phyloP scores from a whole-genome alignment of 2,797 vertebrate genomes.

The Rhinogobio ventralis region DNA sequence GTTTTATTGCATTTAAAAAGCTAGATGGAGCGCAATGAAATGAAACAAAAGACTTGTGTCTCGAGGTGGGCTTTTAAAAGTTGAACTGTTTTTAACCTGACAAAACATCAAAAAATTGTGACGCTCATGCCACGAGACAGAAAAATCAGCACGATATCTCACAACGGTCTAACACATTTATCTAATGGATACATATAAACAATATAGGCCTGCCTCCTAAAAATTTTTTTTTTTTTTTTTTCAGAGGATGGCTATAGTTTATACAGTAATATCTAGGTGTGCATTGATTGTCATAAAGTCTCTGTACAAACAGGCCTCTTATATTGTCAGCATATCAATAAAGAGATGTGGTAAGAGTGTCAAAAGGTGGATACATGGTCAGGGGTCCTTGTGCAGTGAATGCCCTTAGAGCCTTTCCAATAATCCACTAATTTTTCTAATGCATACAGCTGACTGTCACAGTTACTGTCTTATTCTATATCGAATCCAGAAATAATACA shows the following conservation, averaged over 20 bases:
- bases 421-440: conserved; percentile 38
- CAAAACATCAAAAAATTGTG: background rate
- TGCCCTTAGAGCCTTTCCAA: conserved; percentile 12
- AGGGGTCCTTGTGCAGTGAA: conserved; percentile 11
- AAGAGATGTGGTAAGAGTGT: conserved; percentile 62
- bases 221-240: too few relatives aligned
- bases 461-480: conserved; percentile 9
- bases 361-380: background rate
- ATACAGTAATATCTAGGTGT: conserved; percentile 58
- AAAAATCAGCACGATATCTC: background rate
- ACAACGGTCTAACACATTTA: background rate
- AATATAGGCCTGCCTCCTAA: background rate
- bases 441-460: background rate
- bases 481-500: background rate
- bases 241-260: background rate
- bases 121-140: background rate
- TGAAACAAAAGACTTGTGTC: background rate
- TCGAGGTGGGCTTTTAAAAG: background rate
- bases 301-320: conserved; percentile 71
- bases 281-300: conserved; percentile 73
- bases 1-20: background rate
- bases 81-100: background rate
- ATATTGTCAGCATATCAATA: conserved; percentile 73
- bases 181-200: background rate
- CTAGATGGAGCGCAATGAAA: background rate